Percentiles rank a stretch among this genome's conserved stretches.
These are phyloP conservation scores for Dryomyza anilis DNA, from an alignment of 2,888 invertebrate species.

Conservation along the genomic window DNA sequence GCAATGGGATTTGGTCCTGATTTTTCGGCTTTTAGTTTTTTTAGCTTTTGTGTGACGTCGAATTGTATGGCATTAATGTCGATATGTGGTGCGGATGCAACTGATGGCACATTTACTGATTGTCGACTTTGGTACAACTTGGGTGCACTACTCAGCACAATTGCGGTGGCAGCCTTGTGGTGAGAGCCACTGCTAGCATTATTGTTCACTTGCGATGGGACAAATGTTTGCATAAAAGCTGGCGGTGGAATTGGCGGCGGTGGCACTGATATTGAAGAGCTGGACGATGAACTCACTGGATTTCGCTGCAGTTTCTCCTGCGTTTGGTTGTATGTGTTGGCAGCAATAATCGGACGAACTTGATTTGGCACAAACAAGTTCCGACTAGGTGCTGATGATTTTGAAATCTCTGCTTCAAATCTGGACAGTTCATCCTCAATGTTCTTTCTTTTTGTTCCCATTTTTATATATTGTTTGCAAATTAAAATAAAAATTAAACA, in stretches of 20 bases:
- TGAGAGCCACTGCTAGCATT: constrained; percentile 34
- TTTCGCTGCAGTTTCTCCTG: constrained; percentile 71
- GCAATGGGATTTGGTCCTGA: constrained; percentile 69
- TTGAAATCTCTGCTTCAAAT: constrained; percentile 86
- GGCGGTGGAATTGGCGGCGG: constrained; percentile 58
- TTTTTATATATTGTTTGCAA: too few relatives aligned
- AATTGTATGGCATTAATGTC: constrained; percentile 65
- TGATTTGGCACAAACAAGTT: constrained; percentile 63
- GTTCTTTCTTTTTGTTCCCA: constrained; percentile 62
- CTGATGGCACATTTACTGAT: constrained; percentile 56
- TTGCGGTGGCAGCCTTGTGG: constrained; percentile 56
- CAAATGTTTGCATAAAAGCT: constrained; percentile 60
- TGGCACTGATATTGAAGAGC: constrained; percentile 44
- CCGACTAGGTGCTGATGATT: constrained; percentile 60
- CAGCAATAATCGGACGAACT: constrained; percentile 72
- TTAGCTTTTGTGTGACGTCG: constrained; percentile 66
- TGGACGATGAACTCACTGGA: constrained; percentile 32
- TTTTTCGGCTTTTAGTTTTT: constrained; percentile 70
- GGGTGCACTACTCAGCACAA: constrained; percentile 73
- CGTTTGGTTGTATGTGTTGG: constrained; percentile 74
- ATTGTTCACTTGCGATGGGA: constrained; percentile 49
- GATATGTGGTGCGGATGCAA: constrained; percentile 55
- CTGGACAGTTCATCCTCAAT: constrained; percentile 94
- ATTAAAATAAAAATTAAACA: too few relatives aligned
- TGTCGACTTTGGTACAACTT: constrained; percentile 69